A percentile compares a stretch with the other conserved stretches of the same genome.
Evolutionary conservation across 92 coral and sea anemone genomes (phyloP).

Genomic region (Plumapathes pennacea): DNA sequence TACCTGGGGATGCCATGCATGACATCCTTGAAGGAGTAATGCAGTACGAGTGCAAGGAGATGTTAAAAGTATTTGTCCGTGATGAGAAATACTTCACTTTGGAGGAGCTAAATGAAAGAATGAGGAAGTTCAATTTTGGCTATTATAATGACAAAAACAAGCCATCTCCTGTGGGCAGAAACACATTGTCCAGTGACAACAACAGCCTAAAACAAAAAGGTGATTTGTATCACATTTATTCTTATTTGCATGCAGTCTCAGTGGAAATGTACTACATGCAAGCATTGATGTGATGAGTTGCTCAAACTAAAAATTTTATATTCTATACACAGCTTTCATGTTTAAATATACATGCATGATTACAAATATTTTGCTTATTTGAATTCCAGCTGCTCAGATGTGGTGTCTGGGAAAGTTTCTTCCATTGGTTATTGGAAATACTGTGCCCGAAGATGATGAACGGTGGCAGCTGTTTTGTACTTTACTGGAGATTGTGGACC

Average conservation of each 20-base stretch:
- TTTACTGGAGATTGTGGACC: conserved; percentile 37
- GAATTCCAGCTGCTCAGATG: conserved; percentile 52
- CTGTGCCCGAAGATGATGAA: conserved; percentile 44
- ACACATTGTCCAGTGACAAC: conserved; percentile 25
- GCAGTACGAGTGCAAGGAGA: conserved; percentile 39
- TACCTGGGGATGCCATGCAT: conserved; percentile 74
- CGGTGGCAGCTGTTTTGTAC: conserved; percentile 29
- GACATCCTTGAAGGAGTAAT: conserved; percentile 58
- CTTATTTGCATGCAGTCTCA: no score
- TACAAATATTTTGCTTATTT: no score
- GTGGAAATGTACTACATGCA: no score
- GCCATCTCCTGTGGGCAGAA: conserved; percentile 29
- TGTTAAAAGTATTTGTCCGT: conserved; percentile 33
- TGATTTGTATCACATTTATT: conserved; percentile 1
- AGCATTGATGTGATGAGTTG: no score
- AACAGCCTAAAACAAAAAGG: conserved; percentile 48
- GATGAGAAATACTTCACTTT: conserved; percentile 42
- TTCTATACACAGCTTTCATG: no score
- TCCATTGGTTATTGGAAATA: conserved; percentile 40
- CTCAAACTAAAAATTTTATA: no score
- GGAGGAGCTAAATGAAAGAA: conserved; percentile 45
- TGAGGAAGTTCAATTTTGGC: conserved; percentile 55
- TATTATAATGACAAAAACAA: conserved; percentile 58
- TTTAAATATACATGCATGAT: no score
- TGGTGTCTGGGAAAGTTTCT: conserved; percentile 53